Evolutionary conservation across 64 coral and sea anemone species (phyloP), one percentile per base, ranked within the genome.

Genomic region (Montipora cactus): DNA sequence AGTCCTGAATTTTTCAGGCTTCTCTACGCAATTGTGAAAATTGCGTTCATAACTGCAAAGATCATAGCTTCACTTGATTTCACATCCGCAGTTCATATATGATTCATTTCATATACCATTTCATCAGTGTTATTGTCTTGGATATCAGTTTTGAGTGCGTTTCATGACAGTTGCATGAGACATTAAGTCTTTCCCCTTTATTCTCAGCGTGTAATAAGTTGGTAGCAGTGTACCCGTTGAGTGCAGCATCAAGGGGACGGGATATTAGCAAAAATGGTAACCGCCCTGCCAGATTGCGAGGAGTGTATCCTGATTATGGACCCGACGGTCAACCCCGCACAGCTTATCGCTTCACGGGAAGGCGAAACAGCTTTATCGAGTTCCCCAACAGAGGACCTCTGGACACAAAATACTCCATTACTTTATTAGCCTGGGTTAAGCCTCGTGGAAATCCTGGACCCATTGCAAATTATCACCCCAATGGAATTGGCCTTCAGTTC

Each of bases 381-480:
- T 84, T 97, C 16, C 95, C 95, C 6, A 97, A 97, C 46, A 59
- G 78, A 8, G 92, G 95, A 7, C 82, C 81, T 28, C 74, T 97
- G 4, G 95, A 97, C 50, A 88, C 95, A 8, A 84, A 94, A n/a
- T 75, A 94, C n/a, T 89, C 95, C 16, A 94, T 97, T 72, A 97
- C 95, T 10, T 89, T 97, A 48, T 48, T 94, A 13, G 95, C 89
- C 13, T 97, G 95, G 95, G 90, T 97, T 55, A 88, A 94, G 1
- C 89, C 95, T 1, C 9, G 59, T 7, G 77, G 92, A 20, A 67
- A 21, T 3, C 91, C 70, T 46, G 95, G 95, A 16, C 95, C 95
- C 13, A 97, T 97, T n/a, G 84, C 90, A 47, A 97, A 97, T 37
- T 97, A 87, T 79, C 95, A 97, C 47, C 95, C 95, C 58, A 97